A percentile compares a stretch with the other conserved stretches of the same genome.
Evolutionary conservation across 2,113 vertebrate genomes (phyloP).

Genomic region (Ochotona princeps): DNA sequence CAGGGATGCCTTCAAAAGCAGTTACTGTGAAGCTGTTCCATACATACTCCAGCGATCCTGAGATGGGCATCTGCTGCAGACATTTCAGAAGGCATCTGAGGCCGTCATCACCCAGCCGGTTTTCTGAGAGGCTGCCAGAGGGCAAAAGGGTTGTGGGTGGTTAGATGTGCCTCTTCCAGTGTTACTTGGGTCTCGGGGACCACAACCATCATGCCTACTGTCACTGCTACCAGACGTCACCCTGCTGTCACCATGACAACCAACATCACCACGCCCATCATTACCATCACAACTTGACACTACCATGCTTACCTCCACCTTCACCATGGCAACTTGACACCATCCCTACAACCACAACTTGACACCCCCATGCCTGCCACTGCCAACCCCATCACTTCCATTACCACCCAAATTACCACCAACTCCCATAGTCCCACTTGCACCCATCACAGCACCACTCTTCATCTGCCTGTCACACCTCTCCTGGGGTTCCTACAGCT

Average conservation of each 20-base stretch:
- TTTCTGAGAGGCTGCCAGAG: slow-evolving; percentile 84
- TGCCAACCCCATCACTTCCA: background rate
- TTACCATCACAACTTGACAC: too few species aligned
- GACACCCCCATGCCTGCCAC: background rate
- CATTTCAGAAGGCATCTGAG: slow-evolving; percentile 77
- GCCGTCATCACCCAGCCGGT: slow-evolving; percentile 82
- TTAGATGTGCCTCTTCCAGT: background rate
- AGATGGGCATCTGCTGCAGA: slow-evolving; percentile 64
- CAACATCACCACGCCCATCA: fast-evolving
- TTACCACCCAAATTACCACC: background rate
- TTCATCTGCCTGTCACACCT: background rate
- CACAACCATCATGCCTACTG: background rate
- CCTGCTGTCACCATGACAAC: background rate
- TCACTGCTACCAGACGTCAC: background rate
- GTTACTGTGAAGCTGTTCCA: background rate
- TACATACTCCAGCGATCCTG: slow-evolving; percentile 85
- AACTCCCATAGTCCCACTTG: fast-evolving
- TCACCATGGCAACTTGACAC: too few species aligned
- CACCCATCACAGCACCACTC: background rate
- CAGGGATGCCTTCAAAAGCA: background rate
- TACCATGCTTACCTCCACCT: too few species aligned
- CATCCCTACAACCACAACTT: too few species aligned
- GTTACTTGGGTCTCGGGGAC: background rate
- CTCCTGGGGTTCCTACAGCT: background rate
- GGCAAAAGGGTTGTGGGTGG: background rate